A percentile compares a stretch with the other conserved stretches of the same genome.
Conservation (phyloP, 2,797 vertebrate genomes). For the Diceros bicornis region DNA sequence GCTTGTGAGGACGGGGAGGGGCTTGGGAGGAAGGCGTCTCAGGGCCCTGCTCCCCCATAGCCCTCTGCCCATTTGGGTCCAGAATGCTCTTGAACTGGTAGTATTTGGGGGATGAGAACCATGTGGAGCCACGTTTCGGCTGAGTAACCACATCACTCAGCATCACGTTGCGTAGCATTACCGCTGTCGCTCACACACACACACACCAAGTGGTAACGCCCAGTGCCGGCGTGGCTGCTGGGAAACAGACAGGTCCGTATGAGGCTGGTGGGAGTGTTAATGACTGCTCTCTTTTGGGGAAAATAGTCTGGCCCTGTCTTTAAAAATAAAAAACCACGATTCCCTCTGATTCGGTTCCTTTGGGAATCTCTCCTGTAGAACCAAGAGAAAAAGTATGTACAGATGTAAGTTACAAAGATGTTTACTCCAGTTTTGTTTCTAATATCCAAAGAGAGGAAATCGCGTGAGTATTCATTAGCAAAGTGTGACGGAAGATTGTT, state of each 20-base stretch:
- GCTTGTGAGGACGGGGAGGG: not conserved
- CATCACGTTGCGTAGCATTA: not conserved
- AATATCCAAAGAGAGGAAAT: not conserved
- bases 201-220: not conserved
- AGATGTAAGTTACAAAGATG: not conserved
- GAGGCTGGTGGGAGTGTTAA: too few relatives aligned
- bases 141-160: not conserved
- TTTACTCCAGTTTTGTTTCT: constrained; percentile 34
- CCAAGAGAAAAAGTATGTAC: not conserved
- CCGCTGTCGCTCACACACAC: not conserved
- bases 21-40: not conserved
- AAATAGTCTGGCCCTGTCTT: not conserved
- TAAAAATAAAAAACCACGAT: not conserved
- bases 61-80: not conserved
- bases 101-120: not conserved
- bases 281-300: not conserved
- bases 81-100: not conserved
- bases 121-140: not conserved
- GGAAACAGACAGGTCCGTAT: not conserved
- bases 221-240: not conserved
- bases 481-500: not conserved
- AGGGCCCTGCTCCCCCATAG: not conserved
- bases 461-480: not conserved
- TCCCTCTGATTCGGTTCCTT: not conserved
- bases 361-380: not conserved